Conservation (phyloP, 2,113 vertebrate species). For the Pollimyrus isidori region DNA sequence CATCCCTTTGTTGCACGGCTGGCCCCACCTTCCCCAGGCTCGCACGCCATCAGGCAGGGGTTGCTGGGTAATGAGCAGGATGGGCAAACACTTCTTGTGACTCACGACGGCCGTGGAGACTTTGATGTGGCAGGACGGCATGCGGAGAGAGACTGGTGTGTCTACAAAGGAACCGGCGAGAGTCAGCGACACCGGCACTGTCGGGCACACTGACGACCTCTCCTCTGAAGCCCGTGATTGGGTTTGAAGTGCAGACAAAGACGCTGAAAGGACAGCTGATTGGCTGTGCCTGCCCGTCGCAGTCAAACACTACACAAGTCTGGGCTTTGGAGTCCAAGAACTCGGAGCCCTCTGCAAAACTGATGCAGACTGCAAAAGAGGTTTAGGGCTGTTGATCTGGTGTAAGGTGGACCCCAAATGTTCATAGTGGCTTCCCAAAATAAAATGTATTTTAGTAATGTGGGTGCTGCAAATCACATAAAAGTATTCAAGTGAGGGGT, state of each 20-base stretch:
- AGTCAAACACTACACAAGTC: neutral
- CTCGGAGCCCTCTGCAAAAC: neutral
- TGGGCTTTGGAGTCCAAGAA: constrained; percentile 2
- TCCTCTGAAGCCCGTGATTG: constrained; percentile 42
- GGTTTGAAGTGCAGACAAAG: constrained; percentile 45
- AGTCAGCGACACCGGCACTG: constrained; percentile 10
- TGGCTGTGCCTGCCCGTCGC: constrained; percentile 31
- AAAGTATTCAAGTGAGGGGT: neutral
- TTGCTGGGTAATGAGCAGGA: constrained; percentile 47
- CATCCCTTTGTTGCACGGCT: neutral
- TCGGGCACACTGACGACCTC: constrained; percentile 39
- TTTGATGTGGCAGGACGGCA: constrained; percentile 32
- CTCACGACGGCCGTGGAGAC: constrained; percentile 31
- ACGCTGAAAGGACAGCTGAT: constrained; percentile 28
- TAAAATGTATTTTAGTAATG: neutral
- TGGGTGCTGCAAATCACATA: neutral
- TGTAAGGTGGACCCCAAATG: neutral
- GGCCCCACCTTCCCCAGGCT: neutral
- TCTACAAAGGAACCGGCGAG: constrained; percentile 20
- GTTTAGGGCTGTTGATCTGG: neutral
- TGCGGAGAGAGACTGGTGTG: constrained; percentile 23
- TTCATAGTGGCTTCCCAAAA: neutral
- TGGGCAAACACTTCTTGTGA: constrained; percentile 37
- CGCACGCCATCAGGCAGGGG: constrained; percentile 13
- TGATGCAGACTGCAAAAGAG: neutral